A percentile compares a stretch with the other conserved stretches of the same genome.
These are phyloP conservation scores for Caenorhabditis plicata DNA, from an alignment of 2,888 invertebrate genomes.

Conservation along the genomic window DNA sequence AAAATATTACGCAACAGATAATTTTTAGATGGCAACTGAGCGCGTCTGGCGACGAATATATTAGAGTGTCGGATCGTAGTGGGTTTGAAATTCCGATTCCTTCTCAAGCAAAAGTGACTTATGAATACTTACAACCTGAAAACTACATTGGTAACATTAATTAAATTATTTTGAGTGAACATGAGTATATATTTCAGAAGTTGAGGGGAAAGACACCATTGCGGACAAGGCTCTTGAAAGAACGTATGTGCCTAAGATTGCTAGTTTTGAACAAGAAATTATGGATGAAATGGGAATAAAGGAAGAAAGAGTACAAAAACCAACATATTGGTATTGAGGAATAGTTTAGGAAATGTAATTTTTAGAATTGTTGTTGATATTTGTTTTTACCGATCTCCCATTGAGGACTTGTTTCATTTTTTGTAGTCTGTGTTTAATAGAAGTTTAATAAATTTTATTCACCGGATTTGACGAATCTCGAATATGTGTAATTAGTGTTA, in stretches of 20 bases:
- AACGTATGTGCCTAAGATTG: slow-evolving; percentile 57
- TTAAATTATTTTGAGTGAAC: neutral
- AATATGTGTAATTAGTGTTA: no score
- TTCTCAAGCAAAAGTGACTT: slow-evolving; percentile 55
- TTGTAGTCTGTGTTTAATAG: neutral
- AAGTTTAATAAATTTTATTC: neutral
- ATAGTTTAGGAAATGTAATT: neutral
- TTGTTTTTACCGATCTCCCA: slow-evolving; percentile 9
- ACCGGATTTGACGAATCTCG: no score
- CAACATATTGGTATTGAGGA: slow-evolving; percentile 45
- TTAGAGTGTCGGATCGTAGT: slow-evolving; percentile 52
- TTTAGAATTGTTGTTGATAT: neutral
- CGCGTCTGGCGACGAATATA: slow-evolving; percentile 41
- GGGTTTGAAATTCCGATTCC: slow-evolving; percentile 63
- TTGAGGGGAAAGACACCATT: slow-evolving; percentile 57
- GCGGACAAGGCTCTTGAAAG: slow-evolving; percentile 49
- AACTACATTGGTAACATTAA: slow-evolving; percentile 53
- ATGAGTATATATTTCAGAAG: slow-evolving; percentile 40
- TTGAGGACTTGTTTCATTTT: no score
- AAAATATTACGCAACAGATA: no score
- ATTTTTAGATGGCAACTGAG: slow-evolving; percentile 54
- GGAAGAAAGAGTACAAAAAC: slow-evolving; percentile 22
- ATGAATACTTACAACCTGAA: slow-evolving; percentile 55
- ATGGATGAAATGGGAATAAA: slow-evolving; percentile 51
- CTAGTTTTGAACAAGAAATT: slow-evolving; percentile 61